Conservation (phyloP, 1,140 invertebrate species). For the Glomeris maerens region DNA sequence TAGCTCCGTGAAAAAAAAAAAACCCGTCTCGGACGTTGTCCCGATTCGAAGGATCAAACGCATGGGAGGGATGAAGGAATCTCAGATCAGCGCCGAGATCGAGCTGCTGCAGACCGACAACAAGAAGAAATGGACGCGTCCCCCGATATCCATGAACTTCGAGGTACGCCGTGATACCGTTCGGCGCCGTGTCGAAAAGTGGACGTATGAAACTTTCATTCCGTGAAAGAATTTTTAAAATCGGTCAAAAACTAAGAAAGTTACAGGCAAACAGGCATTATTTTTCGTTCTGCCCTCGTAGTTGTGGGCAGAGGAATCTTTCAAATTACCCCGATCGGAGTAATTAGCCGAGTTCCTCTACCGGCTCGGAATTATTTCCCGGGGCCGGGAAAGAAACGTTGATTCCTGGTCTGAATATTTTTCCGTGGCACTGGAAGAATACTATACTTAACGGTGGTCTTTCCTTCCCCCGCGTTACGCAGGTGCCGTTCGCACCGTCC, state of each 20-base stretch:
- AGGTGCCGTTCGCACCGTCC: constrained; percentile 84
- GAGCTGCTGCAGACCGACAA: constrained; percentile 96
- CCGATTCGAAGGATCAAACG: constrained; percentile 69
- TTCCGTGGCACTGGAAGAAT: constrained; percentile 5
- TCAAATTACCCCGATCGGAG: no score
- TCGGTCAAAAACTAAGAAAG: no score
- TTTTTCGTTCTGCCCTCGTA: no score
- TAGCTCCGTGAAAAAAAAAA: no score
- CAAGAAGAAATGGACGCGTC: constrained; percentile 99
- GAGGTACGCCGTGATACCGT: constrained; percentile 52
- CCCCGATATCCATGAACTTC: constrained; percentile 99
- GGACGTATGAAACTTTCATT: no score
- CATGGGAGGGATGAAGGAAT: constrained; percentile 99
- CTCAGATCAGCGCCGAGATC: constrained; percentile 97
- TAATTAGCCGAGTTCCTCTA: no score
- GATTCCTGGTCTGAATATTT: neutral
- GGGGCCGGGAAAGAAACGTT: neutral
- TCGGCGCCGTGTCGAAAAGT: no score
- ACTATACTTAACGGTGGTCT: neutral
- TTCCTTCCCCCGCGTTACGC: constrained; percentile 21
- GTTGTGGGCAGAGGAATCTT: no score
- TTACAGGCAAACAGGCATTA: no score
- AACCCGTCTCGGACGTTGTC: no score
- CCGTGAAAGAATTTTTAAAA: no score
- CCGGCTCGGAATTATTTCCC: neutral